phyloP scores from a whole-genome alignment of 2,797 vertebrate species.

The Valencia hispanica region DNA sequence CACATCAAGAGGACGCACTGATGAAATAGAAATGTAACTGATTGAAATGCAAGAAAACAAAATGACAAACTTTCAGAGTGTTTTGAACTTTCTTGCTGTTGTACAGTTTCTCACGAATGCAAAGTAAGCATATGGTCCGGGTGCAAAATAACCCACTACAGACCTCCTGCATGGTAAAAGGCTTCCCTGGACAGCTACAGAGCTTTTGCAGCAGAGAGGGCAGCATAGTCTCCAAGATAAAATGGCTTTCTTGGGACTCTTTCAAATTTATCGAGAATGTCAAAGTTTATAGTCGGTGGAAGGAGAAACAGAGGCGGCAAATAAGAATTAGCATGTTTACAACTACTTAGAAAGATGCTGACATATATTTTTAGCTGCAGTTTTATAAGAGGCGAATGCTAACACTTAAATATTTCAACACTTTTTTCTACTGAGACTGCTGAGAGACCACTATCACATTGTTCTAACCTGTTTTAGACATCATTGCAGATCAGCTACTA shows the following conservation, averaged over 20 bases:
- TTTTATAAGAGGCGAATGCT: neutral
- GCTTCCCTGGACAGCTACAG: constrained; percentile 17
- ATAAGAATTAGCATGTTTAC: neutral
- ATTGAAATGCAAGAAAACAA: constrained; percentile 22
- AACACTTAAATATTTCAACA: neutral
- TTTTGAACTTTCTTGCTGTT: constrained; percentile 43
- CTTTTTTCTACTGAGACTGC: neutral
- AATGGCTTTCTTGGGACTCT: constrained; percentile 16
- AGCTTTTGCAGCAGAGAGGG: neutral
- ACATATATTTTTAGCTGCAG: constrained; percentile 1
- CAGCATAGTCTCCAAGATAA: neutral
- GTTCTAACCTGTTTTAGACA: too few relatives aligned
- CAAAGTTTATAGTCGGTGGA: constrained; percentile 1
- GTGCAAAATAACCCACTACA: constrained; percentile 32
- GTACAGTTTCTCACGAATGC: constrained; percentile 3
- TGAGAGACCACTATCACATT: neutral
- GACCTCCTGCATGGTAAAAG: constrained; percentile 8
- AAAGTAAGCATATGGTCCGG: constrained; percentile 24
- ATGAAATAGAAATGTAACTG: constrained; percentile 52
- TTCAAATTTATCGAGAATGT: constrained; percentile 21
- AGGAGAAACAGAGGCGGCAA: neutral
- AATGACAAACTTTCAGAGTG: constrained; percentile 25
- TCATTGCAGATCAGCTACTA: neutral
- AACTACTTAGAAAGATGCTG: neutral
- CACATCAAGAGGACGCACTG: constrained; percentile 36